A percentile compares a stretch with the other conserved stretches of the same genome.
phyloP scores from a whole-genome alignment of 2,113 vertebrate species.

The Pseudolaguvia tuberculata region DNA sequence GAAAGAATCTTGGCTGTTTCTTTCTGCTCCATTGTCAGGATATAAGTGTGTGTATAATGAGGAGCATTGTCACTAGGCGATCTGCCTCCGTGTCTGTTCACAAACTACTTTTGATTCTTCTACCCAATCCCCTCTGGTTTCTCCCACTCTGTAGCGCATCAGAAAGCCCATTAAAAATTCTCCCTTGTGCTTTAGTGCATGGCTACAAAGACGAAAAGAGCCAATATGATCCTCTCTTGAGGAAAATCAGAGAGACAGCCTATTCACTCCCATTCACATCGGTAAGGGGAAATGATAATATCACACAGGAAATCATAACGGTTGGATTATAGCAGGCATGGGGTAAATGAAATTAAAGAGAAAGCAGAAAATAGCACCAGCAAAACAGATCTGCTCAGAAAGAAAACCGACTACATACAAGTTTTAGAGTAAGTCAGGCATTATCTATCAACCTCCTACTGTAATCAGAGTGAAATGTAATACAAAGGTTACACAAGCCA shows the following conservation, averaged over 20 bases:
- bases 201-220: conserved; percentile 65
- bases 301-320: conserved; percentile 48
- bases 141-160: conserved; percentile 38
- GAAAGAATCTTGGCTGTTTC: conserved; percentile 57
- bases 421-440: neutral
- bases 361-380: conserved; percentile 38
- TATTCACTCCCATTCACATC: conserved; percentile 51
- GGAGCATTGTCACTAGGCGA: conserved; percentile 57
- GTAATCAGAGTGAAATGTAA: neutral
- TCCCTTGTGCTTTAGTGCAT: conserved; percentile 55
- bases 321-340: conserved; percentile 39
- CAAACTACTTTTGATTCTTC: conserved; percentile 64
- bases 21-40: conserved; percentile 56
- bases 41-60: conserved; percentile 52
- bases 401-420: neutral
- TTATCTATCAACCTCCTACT: neutral
- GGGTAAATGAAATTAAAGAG: conserved; percentile 43
- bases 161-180: conserved; percentile 51
- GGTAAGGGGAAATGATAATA: conserved; percentile 50
- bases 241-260: conserved; percentile 65
- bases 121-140: conserved; percentile 35
- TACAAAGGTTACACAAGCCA: neutral
- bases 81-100: conserved; percentile 63
- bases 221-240: conserved; percentile 68
- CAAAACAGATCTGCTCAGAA: conserved; percentile 29